Evolutionary conservation across 2,888 invertebrate genomes (phyloP).

Genomic region (Eristalis pertinax): DNA sequence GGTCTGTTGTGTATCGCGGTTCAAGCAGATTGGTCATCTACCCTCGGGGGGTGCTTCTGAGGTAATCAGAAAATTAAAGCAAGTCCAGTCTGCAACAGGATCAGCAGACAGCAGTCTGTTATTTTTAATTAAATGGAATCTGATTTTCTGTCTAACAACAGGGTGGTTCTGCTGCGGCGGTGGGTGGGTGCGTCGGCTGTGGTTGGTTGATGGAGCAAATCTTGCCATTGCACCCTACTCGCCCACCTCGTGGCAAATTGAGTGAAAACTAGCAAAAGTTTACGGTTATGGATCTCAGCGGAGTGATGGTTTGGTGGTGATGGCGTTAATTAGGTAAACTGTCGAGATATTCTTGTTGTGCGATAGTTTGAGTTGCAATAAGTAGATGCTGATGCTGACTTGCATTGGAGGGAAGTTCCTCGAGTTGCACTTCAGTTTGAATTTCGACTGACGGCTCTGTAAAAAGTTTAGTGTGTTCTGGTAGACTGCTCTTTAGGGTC

Average conservation of each 20-base stretch:
- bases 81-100: constrained; percentile 8
- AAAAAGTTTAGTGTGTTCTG: too few species aligned
- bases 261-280: neutral
- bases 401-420: neutral
- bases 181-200: too few species aligned
- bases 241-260: neutral
- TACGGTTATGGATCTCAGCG: neutral
- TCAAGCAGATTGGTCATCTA: neutral
- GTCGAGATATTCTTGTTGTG: neutral
- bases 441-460: too few species aligned
- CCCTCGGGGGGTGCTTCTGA: neutral
- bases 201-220: neutral
- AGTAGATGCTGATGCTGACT: neutral
- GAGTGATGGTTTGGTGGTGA: neutral
- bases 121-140: constrained; percentile 23
- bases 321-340: neutral
- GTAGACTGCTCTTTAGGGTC: too few species aligned
- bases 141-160: constrained; percentile 4
- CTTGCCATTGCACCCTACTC: neutral
- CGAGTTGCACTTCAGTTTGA: neutral
- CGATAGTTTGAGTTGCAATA: too few species aligned
- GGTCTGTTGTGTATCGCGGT: constrained; percentile 16
- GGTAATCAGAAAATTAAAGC: constrained; percentile 19
- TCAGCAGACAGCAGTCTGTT: constrained; percentile 8
- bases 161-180: neutral